Base-by-base conservation (phyloP, 2,797 vertebrate species). In the Iguana delicatissima region DNA sequence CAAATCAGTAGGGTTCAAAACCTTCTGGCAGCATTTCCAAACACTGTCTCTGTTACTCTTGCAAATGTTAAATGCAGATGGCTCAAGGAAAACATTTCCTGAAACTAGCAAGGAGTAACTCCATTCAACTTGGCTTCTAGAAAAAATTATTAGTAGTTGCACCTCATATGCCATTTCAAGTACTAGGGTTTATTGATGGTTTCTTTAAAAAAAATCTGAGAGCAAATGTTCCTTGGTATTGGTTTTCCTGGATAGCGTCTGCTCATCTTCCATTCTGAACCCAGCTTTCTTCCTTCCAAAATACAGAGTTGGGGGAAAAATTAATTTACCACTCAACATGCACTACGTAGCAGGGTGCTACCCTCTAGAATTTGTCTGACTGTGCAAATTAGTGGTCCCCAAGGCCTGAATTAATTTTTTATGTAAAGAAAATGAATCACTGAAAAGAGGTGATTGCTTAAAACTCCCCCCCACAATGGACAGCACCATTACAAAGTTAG, bases 401-500 rank as follows among this genome's bases (percentile, higher is more conserved):
- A 85, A 96, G 80, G 93, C 92, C 80, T 84, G 94, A 94, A 96
- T 85, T 96, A 76, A 95, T 95, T 94, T 93, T 76, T 18, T 64
- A 95, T 94, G 93, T 95, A 93, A 96, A 95, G 42, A 94, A 93
- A 96, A 94, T 94, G 93, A 93, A 93, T 81, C 46, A 95, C 97
- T 97, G 97, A 95, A 97, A 97, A 97, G 95, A 97, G 97, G 97
- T 97, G 95, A 96, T 96, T 95, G 95, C 96, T 97, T 97, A 97
- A 97, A 94, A n/a, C 14, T 46, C 42, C 42, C 73, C 73, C 42
- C 82, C 87, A 97, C 96, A 96, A 97, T 96, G 94, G 97, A 96
- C 97, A 98, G 97, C 98, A 98, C 98, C 97, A 96, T 97, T 97
- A 96, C 96, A 94, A 96, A 98, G 98, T 98, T 98, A 98, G 97